phyloP scores from a whole-genome alignment of 2,888 invertebrate species.

The Leptinotarsa tumamoca region DNA sequence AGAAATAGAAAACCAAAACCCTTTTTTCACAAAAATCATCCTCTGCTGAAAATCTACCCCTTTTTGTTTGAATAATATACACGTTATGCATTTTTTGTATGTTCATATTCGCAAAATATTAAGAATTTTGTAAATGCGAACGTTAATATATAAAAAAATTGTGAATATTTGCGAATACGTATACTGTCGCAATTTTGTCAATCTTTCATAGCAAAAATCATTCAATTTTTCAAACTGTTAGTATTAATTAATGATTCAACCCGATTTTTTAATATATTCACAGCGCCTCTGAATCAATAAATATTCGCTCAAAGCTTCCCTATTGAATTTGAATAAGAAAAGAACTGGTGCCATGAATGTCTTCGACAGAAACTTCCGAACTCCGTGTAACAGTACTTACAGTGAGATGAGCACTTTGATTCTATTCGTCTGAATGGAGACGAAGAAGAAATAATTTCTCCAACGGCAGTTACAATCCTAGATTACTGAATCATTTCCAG shows the following conservation, averaged over 20 bases:
- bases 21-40: too few relatives aligned
- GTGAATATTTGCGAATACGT: too few relatives aligned
- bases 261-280: background rate
- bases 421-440: slow-evolving; percentile 1
- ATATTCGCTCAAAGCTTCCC: background rate
- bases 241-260: background rate
- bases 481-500: slow-evolving; percentile 14
- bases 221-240: too few relatives aligned
- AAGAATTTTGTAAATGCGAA: too few relatives aligned
- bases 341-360: background rate
- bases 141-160: too few relatives aligned
- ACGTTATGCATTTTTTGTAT: too few relatives aligned
- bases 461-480: slow-evolving; percentile 1
- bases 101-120: too few relatives aligned
- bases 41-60: too few relatives aligned
- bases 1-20: too few relatives aligned
- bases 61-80: too few relatives aligned
- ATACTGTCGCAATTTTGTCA: too few relatives aligned
- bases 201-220: too few relatives aligned
- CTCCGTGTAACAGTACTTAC: background rate
- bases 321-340: slow-evolving; percentile 16
- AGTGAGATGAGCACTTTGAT: slow-evolving; percentile 10
- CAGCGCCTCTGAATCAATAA: background rate
- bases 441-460: slow-evolving; percentile 12
- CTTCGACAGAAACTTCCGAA: background rate